Base-by-base conservation (phyloP, 2,888 invertebrate species). In the Leptinotarsa rubiginosa region DNA sequence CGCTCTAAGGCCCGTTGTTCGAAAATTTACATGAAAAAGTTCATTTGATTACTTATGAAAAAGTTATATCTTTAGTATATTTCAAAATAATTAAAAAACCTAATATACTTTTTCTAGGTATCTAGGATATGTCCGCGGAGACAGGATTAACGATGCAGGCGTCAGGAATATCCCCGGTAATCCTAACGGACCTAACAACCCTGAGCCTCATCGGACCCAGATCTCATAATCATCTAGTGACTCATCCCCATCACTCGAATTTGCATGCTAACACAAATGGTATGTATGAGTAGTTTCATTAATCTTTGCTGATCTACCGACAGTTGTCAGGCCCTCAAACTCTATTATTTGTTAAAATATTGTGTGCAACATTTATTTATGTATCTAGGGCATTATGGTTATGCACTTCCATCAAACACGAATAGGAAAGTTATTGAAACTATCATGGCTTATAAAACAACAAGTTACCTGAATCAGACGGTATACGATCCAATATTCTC, bases 121-220 rank as follows among this genome's bases (percentile, higher is more conserved):
- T 52, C n/a, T 78, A 71, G 75, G 69, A 49, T 68, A 91, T 91
- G 91, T 90, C 91, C 79, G 89, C 91, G 83, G 91, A 91, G 86
- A 89, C 90, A 81, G 91, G 91, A 86, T 87, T 90, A 84, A 89
- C 89, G 70, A 77, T 81, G 80, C 81, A 81, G 75, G 74, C 81
- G 10, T 77, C 77, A 56, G 88, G 89, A 82, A 83, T 86, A 76
- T 84, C 87, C 62, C 85, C 87, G 75, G 87, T 87, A 79, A 83
- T 88, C 66, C 82, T 88, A 70, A 87, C 87, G 56, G 88, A 88
- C 77, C 81, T 88, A 74, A 86, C 88, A 12, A 85, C 87, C 47
- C 83, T 88, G 59, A 87, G 86, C 79, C 82, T 88, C 56, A 83
- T 87, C 64, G 84, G 84, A 69, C 87, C 87, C 76, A 82, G 87